Evolutionary conservation across 2,113 vertebrate species (phyloP), one percentile per base, ranked within the genome.

Genomic region (Elachura formosa): DNA sequence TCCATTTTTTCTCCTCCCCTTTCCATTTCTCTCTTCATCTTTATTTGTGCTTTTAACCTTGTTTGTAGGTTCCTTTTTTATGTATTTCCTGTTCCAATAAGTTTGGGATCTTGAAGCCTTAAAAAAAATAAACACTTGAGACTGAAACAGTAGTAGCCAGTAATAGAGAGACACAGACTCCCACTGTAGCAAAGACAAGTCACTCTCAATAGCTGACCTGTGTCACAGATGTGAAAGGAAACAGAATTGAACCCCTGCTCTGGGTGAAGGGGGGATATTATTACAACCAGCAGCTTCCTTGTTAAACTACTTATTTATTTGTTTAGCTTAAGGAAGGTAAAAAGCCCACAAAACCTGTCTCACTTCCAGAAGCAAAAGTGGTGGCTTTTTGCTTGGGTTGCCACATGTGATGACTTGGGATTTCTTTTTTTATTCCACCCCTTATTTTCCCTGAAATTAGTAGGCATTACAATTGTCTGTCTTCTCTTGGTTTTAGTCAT

Each of bases 401-500:
- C n/a, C n/a, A n/a, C n/a, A n/a, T n/a, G n/a, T n/a, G 52, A 97
- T 97, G 94, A 94, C 93, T 97, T 96, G 91, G 54, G 25, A n/a
- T 58, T 76, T 43, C 31, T 31, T 43, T 51, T 38, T 38, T 8
- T 11, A 18, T n/a, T 20, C 9, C 12, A 33, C 14, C 2, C 73
- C 62, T 87, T 91, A 93, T 85, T 95, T 78, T 1, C 2, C 80
- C 84, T 95, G 45, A 34, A 77, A 95, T 96, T 96, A 94, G 84
- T 92, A 93, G 92, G 79, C 58, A 49, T 91, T 93, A 85, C 92
- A 96, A 97, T 90, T 93, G 73, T 97, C 95, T 93, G 87, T 96
- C 96, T 45, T 97, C 97, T 95, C 97, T 98, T 96, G 49, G 58
- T 95, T 98, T 96, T 98, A 91, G 96, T 97, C 94, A 97, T 96